These are phyloP conservation scores for Pseudanteris insignis DNA, from an alignment of 2,888 invertebrate species.

Conservation along the genomic window DNA sequence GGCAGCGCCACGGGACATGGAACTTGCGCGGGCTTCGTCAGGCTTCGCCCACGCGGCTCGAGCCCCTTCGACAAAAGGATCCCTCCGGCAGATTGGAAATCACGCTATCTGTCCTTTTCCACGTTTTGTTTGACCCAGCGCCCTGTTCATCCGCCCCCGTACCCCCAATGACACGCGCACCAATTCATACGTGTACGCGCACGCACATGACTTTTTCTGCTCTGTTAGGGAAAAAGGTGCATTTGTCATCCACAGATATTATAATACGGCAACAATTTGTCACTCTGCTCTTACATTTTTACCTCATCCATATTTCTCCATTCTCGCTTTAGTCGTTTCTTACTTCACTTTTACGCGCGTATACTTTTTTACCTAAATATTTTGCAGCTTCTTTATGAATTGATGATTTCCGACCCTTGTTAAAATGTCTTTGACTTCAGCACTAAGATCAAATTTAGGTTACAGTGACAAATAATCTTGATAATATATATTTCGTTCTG, in stretches of 20 bases:
- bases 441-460: too few relatives aligned
- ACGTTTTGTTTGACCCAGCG: conserved; percentile 41
- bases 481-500: too few relatives aligned
- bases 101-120: conserved; percentile 46
- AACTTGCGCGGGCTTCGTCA: conserved; percentile 46
- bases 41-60: conserved; percentile 66
- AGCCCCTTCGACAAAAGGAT: conserved; percentile 63
- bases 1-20: too few relatives aligned
- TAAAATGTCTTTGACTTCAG: too few relatives aligned
- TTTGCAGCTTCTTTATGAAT: too few relatives aligned
- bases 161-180: conserved; percentile 45
- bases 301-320: neutral
- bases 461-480: too few relatives aligned
- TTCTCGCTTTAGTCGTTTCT: neutral
- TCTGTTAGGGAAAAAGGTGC: conserved; percentile 42
- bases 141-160: conserved; percentile 40
- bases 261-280: conserved; percentile 40
- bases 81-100: conserved; percentile 62
- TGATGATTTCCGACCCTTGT: too few relatives aligned
- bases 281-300: conserved; percentile 16
- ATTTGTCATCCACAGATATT: conserved; percentile 44
- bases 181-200: conserved; percentile 38
- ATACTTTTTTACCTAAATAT: too few relatives aligned
- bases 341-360: neutral
- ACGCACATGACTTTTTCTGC: conserved; percentile 46